Conservation (phyloP, 2,113 vertebrate species). For the Vireo altiloquus region DNA sequence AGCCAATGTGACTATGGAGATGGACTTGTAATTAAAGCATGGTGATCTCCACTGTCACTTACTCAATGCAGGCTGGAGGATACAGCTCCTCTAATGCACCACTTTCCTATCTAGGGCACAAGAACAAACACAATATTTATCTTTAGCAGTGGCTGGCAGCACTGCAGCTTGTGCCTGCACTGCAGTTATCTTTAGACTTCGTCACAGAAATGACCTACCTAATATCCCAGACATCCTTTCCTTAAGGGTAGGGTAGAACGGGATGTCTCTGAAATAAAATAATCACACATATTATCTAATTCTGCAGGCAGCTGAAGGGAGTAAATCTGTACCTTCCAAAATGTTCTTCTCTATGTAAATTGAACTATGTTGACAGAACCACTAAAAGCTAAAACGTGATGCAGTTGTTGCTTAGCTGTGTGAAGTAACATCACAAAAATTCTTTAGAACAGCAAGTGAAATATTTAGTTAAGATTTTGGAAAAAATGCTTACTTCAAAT, state of each 20-base stretch:
- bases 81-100: neutral
- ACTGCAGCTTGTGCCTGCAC: neutral
- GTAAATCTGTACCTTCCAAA: neutral
- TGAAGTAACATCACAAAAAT: neutral
- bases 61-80: neutral
- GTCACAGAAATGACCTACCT: neutral
- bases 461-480: neutral
- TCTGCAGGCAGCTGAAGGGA: neutral
- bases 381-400: neutral
- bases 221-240: neutral
- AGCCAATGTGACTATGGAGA: neutral
- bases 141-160: neutral
- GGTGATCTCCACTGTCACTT: neutral
- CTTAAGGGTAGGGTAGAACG: neutral
- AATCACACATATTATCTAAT: neutral
- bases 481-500: conserved; percentile 7
- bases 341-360: neutral
- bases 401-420: neutral
- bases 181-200: neutral
- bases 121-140: neutral
- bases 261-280: neutral
- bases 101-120: neutral
- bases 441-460: neutral
- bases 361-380: neutral
- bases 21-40: neutral